Evolutionary conservation across 92 coral and sea anemone species (phyloP).

Genomic region (Desmophyllum pertusum): DNA sequence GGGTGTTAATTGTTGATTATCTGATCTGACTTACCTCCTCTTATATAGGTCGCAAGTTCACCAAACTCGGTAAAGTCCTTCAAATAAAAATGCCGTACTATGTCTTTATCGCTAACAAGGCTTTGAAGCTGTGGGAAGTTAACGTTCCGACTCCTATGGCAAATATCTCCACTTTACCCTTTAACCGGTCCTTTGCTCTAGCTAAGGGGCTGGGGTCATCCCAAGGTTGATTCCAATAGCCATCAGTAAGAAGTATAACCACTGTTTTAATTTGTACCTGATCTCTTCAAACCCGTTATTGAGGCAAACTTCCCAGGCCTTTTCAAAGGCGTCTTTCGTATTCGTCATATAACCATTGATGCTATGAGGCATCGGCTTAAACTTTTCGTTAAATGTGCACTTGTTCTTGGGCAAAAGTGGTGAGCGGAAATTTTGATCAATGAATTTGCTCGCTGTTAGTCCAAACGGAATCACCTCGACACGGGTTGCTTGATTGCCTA

Average conservation of each 20-base stretch:
- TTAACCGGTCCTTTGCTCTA: slow-evolving; percentile 40
- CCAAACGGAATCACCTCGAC: slow-evolving; percentile 83
- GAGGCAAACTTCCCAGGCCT: slow-evolving; percentile 48
- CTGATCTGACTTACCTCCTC: slow-evolving; percentile 83
- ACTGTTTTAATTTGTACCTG: slow-evolving; percentile 48
- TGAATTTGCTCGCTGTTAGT: slow-evolving; percentile 29
- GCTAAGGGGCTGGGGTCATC: slow-evolving; percentile 45
- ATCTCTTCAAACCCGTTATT: slow-evolving; percentile 46
- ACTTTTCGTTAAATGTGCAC: slow-evolving; percentile 74
- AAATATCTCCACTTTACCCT: slow-evolving; percentile 53
- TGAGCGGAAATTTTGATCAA: slow-evolving; percentile 69
- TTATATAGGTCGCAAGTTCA: slow-evolving; percentile 73
- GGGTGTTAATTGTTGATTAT: too few relatives aligned
- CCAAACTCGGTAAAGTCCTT: slow-evolving; percentile 60
- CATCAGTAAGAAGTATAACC: slow-evolving; percentile 74
- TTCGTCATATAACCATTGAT: slow-evolving; percentile 50
- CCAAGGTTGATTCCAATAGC: slow-evolving; percentile 63
- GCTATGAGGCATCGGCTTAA: slow-evolving; percentile 29
- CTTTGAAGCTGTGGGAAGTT: slow-evolving; percentile 23
- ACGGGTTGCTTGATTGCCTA: slow-evolving; percentile 72
- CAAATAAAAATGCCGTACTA: slow-evolving; percentile 73
- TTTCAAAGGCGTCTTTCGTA: slow-evolving; percentile 66
- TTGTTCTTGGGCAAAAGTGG: slow-evolving; percentile 42
- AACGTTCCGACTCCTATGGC: slow-evolving; percentile 78
- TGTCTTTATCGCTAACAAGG: neutral